Percentiles rank a stretch among this genome's conserved stretches.
Conservation (phyloP, 2,113 vertebrate genomes). For the Gracilinanus agilis region DNA sequence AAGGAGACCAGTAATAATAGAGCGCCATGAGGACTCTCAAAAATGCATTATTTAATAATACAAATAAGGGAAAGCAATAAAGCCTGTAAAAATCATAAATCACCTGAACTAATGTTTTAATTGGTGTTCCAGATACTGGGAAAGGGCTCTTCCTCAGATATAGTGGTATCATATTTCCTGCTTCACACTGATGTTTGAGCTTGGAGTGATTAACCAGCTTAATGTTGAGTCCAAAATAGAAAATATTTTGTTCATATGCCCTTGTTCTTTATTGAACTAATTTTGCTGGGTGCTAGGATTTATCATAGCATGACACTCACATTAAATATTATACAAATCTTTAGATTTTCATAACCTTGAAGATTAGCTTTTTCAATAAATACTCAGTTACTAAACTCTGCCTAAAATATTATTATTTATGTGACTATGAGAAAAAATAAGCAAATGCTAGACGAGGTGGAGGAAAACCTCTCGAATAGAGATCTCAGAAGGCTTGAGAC, state of each 20-base stretch:
- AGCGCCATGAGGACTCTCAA: neutral
- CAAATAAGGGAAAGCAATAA: neutral
- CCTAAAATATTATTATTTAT: neutral
- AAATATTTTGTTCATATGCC: neutral
- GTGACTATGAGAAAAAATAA: neutral
- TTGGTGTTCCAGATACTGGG: neutral
- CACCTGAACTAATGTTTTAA: conserved; percentile 22
- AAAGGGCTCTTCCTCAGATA: neutral
- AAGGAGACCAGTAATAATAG: neutral
- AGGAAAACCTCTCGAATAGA: neutral
- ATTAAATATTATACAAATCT: neutral
- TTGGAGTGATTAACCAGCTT: neutral
- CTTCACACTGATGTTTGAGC: neutral
- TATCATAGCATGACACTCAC: neutral
- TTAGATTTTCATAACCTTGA: conserved; percentile 30
- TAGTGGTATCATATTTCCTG: neutral
- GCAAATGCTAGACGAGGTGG: neutral
- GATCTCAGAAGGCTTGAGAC: neutral
- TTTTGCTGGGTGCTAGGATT: neutral
- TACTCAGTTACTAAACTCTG: neutral
- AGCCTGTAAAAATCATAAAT: neutral
- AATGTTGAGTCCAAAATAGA: neutral
- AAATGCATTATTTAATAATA: neutral
- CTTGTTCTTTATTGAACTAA: conserved; percentile 7
- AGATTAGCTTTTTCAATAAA: conserved; percentile 29